Evolutionary conservation across 2,113 vertebrate species (phyloP).

Genomic region (Ptyas mucosa): DNA sequence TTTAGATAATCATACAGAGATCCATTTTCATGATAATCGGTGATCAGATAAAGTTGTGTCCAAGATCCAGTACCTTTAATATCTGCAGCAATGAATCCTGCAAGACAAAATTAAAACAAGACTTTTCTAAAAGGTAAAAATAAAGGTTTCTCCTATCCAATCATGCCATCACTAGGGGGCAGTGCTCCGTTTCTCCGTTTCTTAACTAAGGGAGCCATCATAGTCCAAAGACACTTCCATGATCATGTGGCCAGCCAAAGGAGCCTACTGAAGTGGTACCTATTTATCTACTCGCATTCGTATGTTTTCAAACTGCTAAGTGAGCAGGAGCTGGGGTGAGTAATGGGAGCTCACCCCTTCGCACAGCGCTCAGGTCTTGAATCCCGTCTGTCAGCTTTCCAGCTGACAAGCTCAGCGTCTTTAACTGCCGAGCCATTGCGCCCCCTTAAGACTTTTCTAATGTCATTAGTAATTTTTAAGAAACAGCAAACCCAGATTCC

Average conservation of each 20-base stretch:
- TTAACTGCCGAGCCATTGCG: too few relatives aligned
- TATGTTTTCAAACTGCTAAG: background rate
- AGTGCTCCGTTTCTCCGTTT: background rate
- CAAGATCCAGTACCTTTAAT: conserved; percentile 98
- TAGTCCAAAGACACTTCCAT: background rate
- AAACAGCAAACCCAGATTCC: background rate
- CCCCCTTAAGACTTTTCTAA: background rate
- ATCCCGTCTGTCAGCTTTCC: too few relatives aligned
- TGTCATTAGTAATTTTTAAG: background rate
- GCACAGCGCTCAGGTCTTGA: too few relatives aligned
- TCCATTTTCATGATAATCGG: conserved; percentile 94
- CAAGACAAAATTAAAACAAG: rapidly evolving
- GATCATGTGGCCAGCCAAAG: background rate
- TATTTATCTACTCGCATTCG: background rate
- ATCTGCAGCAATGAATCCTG: conserved; percentile 96
- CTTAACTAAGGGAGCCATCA: background rate
- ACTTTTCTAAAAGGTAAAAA: background rate
- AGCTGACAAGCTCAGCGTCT: too few relatives aligned
- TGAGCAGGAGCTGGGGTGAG: background rate
- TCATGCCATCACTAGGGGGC: background rate
- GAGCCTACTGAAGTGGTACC: background rate
- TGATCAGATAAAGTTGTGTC: conserved; percentile 97
- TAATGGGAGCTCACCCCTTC: background rate
- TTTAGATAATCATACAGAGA: conserved; percentile 96
- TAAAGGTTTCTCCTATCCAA: background rate